Base-by-base conservation (phyloP, 2,797 vertebrate species). In the Dromococcyx pavoninus region DNA sequence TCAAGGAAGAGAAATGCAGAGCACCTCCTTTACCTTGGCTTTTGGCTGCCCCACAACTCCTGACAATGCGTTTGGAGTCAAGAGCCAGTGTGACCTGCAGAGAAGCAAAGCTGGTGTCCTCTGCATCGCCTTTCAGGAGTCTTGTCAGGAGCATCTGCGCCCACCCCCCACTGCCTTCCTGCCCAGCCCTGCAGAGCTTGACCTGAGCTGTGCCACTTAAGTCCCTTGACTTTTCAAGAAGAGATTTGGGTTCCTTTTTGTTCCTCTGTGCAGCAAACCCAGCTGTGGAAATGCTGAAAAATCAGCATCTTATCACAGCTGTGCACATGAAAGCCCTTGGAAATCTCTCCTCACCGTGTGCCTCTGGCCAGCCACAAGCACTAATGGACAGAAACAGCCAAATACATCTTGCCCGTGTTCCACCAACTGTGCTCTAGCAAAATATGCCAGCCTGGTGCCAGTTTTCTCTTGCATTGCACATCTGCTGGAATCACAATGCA, bases 51-150 rank as follows among this genome's bases (percentile, higher is more conserved):
- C 32, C 48, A 30, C 11, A n/a, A 10, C 23, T 64, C 79, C 25
- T 28, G 21, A 16, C 0, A 5, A 13, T 60, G 30, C 7, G 17
- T 23, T 84, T 0, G 0, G 65, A 87, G 23, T 50, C 1, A 5
- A 53, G 37, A 86, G 43, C 37, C 10, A 2, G 50, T 0, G 2
- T 27, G 39, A 65, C 65, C 60, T 0, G 1, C 3, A 1, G 35
- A 41, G 74, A 35, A 64, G 51, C 23, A 24, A 51, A 71, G 21
- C 27, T 3, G 1, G 9, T 22, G 25, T 57, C 54, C 25, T 64
- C 35, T 2, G 17, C 44, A 37, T 9, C 1, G 0, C 73, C 58
- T 70, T 70, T 46, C 27, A 10, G 41, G 23, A 11, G 15, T 7
- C 19, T 44, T 72, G 35, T 41, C 27, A 23, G 62, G 53, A 53